Conservation (phyloP, 2,113 vertebrate genomes). For the Rana temporaria region DNA sequence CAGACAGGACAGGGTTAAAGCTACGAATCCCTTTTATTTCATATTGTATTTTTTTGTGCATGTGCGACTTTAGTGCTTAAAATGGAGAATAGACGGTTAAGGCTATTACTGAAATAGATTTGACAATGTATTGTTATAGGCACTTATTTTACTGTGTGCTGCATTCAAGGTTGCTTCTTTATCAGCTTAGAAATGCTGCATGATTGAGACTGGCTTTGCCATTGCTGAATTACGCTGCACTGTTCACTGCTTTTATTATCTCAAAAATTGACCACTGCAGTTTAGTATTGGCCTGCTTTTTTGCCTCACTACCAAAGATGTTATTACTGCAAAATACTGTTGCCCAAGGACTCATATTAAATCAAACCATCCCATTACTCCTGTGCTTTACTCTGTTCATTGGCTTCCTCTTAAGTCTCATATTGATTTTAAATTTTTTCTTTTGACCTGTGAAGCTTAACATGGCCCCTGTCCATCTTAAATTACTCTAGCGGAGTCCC, state of each 20-base stretch:
- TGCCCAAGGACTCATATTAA: constrained; percentile 59
- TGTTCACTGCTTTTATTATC: constrained; percentile 60
- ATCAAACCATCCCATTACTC: constrained; percentile 61
- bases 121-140: constrained; percentile 49
- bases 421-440: constrained; percentile 66
- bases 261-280: constrained; percentile 44
- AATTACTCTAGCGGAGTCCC: constrained; percentile 60
- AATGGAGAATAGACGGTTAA: constrained; percentile 9
- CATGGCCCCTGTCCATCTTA: constrained; percentile 59
- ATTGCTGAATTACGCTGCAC: constrained; percentile 43
- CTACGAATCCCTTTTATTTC: background rate
- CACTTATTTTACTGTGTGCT: constrained; percentile 50
- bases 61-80: background rate
- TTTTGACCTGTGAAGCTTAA: constrained; percentile 62
- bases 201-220: constrained; percentile 37
- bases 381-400: constrained; percentile 61
- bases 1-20: too few relatives aligned
- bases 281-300: constrained; percentile 38
- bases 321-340: constrained; percentile 53
- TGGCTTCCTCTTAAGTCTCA: constrained; percentile 61
- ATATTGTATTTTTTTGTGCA: background rate
- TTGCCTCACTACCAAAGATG: constrained; percentile 46
- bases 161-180: constrained; percentile 54
- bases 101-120: constrained; percentile 18
- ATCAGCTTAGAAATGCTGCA: constrained; percentile 55